Base-by-base conservation (phyloP, 1,140 invertebrate species). In the Tigriopus japonicus region DNA sequence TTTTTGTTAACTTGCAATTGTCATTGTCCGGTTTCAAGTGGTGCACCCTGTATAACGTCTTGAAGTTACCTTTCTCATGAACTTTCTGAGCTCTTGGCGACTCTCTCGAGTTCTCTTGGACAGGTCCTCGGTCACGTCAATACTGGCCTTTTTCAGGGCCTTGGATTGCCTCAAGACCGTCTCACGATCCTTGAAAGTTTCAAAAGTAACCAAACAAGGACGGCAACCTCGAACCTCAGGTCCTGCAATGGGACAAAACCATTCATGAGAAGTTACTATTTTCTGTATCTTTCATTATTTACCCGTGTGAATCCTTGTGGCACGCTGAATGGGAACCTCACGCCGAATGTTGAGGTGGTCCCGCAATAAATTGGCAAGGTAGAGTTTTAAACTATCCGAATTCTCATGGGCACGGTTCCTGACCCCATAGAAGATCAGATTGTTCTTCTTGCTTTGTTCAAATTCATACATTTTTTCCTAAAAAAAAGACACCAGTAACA, bases 141-240 rank as follows among this genome's bases (percentile, higher is more conserved):
- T 35, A 56, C 14, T 10, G 6, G 54, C 15, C 10, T 28, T 12
- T 56, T 28, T 12, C 6, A 56, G 54, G 10, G 40, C 54, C 28
- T 56, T 56, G 17, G 54, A 19, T 14, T 23, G 15, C 28, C 28
- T 56, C 24, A 56, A 17, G 17, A 56, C 24, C 21, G 15, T 28
- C 17, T 56, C 54, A 14, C 54, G 15, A 28, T 56, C 54, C 24
- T 28, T 56, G 24, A 56, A 56, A 10, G 13, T 28, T 56, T 56
- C 54, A 17, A 56, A 56, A n/a, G 54, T 56, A 10, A 56, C 54
- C n/a, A 56, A 35, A 28, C 21, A 19, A 28, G 54, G 54, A 14
- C 54, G 12, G 9, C 15, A 21, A 10, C 54, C 54, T 56, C 28
- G 15, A 9, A 56, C 54, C 28, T 56, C 54, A 9, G 54, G 54